phyloP scores from a whole-genome alignment of 2,888 invertebrate species.

The Anagyrus pseudococci region DNA sequence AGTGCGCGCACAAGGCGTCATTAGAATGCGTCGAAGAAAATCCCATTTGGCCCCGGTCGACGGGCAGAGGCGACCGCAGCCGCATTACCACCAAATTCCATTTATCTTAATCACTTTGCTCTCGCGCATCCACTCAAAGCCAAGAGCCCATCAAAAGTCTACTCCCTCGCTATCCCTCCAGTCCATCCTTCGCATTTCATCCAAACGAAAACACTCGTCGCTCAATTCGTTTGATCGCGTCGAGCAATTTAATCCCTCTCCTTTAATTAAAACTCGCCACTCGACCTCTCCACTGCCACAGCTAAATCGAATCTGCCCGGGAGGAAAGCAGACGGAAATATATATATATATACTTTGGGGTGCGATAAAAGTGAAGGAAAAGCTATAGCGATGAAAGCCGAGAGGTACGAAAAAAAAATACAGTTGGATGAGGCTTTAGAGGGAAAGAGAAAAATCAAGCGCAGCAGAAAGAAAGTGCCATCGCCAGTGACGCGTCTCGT shows the following conservation, averaged over 20 bases:
- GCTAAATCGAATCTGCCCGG: conserved; percentile 8
- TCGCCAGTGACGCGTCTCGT: neutral
- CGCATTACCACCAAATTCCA: conserved; percentile 4
- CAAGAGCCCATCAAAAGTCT: neutral
- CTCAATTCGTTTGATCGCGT: conserved; percentile 18
- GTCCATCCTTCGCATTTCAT: neutral
- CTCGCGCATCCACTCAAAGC: neutral
- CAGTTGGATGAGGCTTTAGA: neutral
- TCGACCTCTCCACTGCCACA: neutral
- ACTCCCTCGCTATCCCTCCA: neutral
- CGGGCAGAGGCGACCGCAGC: neutral
- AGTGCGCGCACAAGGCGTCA: neutral
- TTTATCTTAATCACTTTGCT: conserved; percentile 15
- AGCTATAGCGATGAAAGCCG: neutral
- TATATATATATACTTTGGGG: too few relatives aligned
- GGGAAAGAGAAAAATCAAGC: too few relatives aligned
- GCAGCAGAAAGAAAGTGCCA: too few relatives aligned
- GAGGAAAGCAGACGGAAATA: neutral
- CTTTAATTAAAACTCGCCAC: conserved; percentile 27
- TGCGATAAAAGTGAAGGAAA: conserved; percentile 6
- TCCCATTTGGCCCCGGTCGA: neutral
- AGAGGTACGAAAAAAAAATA: neutral
- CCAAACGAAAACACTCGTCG: conserved; percentile 6
- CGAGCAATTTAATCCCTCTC: conserved; percentile 17
- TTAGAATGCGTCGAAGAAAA: conserved; percentile 2